phyloP scores from a whole-genome alignment of 2,888 invertebrate species.

The Apocheima hispidaria region DNA sequence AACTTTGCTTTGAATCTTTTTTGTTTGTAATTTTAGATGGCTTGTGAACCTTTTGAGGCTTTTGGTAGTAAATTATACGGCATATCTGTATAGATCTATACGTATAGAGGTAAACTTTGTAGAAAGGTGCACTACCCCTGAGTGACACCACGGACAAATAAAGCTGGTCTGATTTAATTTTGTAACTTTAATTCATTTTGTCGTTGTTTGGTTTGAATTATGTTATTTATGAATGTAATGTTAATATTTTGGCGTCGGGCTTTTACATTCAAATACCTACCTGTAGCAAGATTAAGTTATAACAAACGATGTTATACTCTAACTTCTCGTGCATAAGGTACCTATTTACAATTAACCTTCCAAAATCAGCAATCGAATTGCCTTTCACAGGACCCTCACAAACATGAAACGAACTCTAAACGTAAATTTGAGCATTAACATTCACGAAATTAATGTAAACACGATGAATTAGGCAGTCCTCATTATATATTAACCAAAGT shows the following conservation, averaged over 20 bases:
- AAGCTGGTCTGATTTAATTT: too few relatives aligned
- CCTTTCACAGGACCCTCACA: constrained; percentile 25
- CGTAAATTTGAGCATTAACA: constrained; percentile 54
- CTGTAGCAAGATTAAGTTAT: too few relatives aligned
- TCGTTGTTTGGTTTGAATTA: too few relatives aligned
- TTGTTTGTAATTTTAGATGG: constrained; percentile 3
- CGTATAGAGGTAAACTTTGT: too few relatives aligned
- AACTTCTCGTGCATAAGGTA: too few relatives aligned
- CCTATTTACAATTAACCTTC: constrained; percentile 36
- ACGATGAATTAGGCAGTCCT: constrained; percentile 70
- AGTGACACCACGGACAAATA: too few relatives aligned
- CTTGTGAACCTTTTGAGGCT: not conserved
- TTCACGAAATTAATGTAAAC: constrained; percentile 80
- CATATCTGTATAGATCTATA: not conserved
- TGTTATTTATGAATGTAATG: too few relatives aligned
- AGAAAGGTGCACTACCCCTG: too few relatives aligned
- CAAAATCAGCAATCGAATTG: constrained; percentile 20
- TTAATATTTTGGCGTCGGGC: too few relatives aligned
- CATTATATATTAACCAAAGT: constrained; percentile 81
- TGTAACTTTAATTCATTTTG: too few relatives aligned
- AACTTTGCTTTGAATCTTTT: constrained; percentile 15
- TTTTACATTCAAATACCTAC: too few relatives aligned
- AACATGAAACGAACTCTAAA: constrained; percentile 38
- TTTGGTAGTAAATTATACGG: not conserved
- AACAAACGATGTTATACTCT: too few relatives aligned